Evolutionary conservation across 2,113 vertebrate genomes (phyloP).

Genomic region (Erinaceus europaeus): DNA sequence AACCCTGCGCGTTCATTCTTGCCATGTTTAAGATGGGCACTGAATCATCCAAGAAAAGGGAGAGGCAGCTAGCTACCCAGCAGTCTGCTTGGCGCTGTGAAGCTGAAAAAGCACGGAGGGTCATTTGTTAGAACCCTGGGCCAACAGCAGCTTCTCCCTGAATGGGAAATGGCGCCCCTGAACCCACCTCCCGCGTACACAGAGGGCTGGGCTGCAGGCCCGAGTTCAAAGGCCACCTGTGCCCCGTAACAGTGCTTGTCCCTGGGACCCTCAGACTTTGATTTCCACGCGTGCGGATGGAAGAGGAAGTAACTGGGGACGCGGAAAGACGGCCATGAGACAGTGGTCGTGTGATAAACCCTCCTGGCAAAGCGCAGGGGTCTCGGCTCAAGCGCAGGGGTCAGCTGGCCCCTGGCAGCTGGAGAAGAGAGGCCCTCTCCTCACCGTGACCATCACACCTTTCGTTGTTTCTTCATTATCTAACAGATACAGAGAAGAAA

Average conservation of each 20-base stretch:
- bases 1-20: background rate
- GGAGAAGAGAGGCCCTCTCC: too few relatives aligned
- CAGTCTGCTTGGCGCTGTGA: background rate
- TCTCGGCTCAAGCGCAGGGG: too few relatives aligned
- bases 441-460: too few relatives aligned
- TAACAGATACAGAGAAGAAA: too few relatives aligned
- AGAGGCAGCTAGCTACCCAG: background rate
- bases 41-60: too few relatives aligned
- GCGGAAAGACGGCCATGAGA: fast-evolving
- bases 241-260: background rate
- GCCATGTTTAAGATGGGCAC: background rate
- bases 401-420: too few relatives aligned
- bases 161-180: background rate
- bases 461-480: too few relatives aligned
- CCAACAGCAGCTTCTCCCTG: background rate
- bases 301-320: background rate
- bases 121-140: background rate
- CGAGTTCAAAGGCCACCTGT: background rate
- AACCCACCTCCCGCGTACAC: background rate
- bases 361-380: too few relatives aligned
- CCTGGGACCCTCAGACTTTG: background rate
- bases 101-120: background rate
- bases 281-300: background rate
- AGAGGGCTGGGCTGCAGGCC: background rate
- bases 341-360: too few relatives aligned